A percentile compares a stretch with the other conserved stretches of the same genome.
phyloP scores from a whole-genome alignment of 2,888 invertebrate species.

The Acanthopleura granulata region DNA sequence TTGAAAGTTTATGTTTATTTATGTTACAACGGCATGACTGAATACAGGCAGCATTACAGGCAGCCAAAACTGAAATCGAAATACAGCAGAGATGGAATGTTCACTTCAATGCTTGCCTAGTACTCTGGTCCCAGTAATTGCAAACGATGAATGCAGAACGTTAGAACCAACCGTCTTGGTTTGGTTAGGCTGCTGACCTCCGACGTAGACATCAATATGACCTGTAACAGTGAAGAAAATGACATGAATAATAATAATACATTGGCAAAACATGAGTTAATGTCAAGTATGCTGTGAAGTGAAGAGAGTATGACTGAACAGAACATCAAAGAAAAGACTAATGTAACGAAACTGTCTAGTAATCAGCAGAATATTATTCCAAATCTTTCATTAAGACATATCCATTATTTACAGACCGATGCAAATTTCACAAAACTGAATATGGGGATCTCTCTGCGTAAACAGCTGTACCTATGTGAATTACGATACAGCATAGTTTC shows the following conservation, averaged over 20 bases:
- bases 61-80: too few species aligned
- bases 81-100: neutral
- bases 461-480: too few species aligned
- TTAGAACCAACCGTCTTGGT: neutral
- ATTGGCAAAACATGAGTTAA: neutral
- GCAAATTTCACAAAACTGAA: neutral
- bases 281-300: neutral
- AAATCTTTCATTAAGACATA: neutral
- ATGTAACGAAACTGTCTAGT: too few species aligned
- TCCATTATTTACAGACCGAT: neutral
- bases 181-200: constrained; percentile 11
- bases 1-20: too few species aligned
- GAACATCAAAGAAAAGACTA: too few species aligned
- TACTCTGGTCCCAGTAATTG: neutral
- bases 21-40: too few species aligned
- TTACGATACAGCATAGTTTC: too few species aligned
- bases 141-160: neutral
- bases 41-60: too few species aligned
- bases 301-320: neutral
- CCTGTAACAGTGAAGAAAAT: neutral
- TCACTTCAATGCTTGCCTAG: neutral
- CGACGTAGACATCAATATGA: neutral
- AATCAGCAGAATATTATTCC: too few species aligned
- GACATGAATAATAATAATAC: too few species aligned
- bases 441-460: neutral